Base-by-base conservation (phyloP, 2,113 vertebrate species). In the Dissostichus mawsoni region DNA sequence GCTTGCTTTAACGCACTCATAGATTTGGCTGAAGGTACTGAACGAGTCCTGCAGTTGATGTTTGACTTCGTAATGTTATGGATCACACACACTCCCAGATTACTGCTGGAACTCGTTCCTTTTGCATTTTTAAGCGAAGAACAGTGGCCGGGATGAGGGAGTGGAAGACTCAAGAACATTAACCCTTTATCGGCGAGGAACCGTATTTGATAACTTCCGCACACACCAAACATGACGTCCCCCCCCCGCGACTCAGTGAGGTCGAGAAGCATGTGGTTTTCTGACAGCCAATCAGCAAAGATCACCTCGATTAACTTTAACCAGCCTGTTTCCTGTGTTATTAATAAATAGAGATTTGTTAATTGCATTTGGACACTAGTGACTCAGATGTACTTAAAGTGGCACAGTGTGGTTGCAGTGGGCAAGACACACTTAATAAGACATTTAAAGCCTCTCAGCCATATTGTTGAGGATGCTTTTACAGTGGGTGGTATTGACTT, bases 1-100 rank as follows among this genome's bases (percentile, higher is more conserved):
- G 77, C 74, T 79, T 56, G 16, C 74, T 83, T 87, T 75, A 91
- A 80, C 74, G 5, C 44, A 80, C 71, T 84, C 56, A 48, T 62
- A 44, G 58, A 62, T 65, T 63, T 75, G 73, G 83, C 76, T 67
- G 70, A 84, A 78, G 82, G 53, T 78, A 8, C 69, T 56, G 53
- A 25, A 25, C 25, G 25, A 25, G 74, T 45, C 48, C 64, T 76
- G 78, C 83, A 10, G 59, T 14, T 75, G 69, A 68, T 8, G 56
- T 62, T 68, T 70, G 68, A 83, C 69, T 78, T 59, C 29, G 69
- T 51, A 81, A 62, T 25, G 57, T 67, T 79, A 64, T 64, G 67
- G 51, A 83, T 81, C 62, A 48, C 36, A 1, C 69, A 17, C 68
- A 25, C 20, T 64, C 50, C 29, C 61, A 65, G 74, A 76, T 76